Evolutionary conservation across 2,888 invertebrate genomes (phyloP).

Genomic region (Tridacna crocea): DNA sequence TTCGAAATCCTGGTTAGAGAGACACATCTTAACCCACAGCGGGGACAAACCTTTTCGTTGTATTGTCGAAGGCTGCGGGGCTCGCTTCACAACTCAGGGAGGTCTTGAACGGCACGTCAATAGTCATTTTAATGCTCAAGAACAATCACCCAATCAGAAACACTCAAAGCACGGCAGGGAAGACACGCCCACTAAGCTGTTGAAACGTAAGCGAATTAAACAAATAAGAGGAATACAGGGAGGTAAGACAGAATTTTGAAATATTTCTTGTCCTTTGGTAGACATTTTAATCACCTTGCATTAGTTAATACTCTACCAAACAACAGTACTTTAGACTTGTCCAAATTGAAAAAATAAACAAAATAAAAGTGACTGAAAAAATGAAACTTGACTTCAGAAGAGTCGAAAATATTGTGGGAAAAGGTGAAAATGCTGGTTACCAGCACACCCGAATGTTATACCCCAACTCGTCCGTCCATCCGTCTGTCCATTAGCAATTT

Average conservation of each 20-base stretch:
- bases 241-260: conserved; percentile 81
- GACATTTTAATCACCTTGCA: too few species aligned
- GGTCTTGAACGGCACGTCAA: conserved; percentile 96
- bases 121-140: conserved; percentile 91
- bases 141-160: conserved; percentile 80
- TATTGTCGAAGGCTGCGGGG: conserved; percentile 96
- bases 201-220: conserved; percentile 94
- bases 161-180: conserved; percentile 88
- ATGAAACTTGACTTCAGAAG: too few species aligned
- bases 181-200: conserved; percentile 90
- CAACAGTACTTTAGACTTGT: too few species aligned
- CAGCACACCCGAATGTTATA: too few species aligned
- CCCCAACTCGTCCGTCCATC: too few species aligned
- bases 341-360: too few species aligned
- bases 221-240: conserved; percentile 94
- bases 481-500: too few species aligned
- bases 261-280: background rate
- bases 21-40: conserved; percentile 95
- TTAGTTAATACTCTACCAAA: too few species aligned
- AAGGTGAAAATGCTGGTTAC: too few species aligned
- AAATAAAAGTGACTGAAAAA: too few species aligned
- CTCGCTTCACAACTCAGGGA: conserved; percentile 85
- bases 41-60: conserved; percentile 97
- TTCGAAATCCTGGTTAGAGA: conserved; percentile 95
- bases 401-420: too few species aligned